These are phyloP conservation scores for Channallabes apus DNA, from an alignment of 2,797 vertebrate species.

Conservation along the genomic window DNA sequence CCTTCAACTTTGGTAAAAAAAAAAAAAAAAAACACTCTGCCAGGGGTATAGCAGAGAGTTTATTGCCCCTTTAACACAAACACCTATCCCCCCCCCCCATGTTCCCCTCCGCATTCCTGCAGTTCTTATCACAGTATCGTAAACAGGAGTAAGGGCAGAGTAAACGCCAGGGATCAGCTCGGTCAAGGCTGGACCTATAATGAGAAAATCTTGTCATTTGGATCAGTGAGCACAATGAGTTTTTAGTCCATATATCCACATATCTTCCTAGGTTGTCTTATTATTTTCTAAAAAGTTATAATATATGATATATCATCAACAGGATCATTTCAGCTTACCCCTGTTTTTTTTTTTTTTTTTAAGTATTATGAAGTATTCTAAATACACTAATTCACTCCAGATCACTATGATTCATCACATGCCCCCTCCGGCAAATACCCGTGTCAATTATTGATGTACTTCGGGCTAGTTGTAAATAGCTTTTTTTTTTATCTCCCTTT, in stretches of 20 bases:
- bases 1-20: slow-evolving; percentile 50
- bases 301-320: not conserved
- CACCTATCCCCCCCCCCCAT: slow-evolving; percentile 21
- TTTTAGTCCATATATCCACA: not conserved
- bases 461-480: slow-evolving; percentile 12
- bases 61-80: slow-evolving; percentile 61
- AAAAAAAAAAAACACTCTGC: not conserved
- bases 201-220: slow-evolving; percentile 48
- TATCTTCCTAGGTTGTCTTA: not conserved
- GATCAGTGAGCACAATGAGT: slow-evolving; percentile 21
- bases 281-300: not conserved
- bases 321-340: not conserved
- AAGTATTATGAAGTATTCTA: not conserved
- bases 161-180: slow-evolving; percentile 48
- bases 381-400: slow-evolving; percentile 36
- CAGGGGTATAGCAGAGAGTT: slow-evolving; percentile 37
- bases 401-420: slow-evolving; percentile 37
- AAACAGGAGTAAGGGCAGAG: slow-evolving; percentile 62
- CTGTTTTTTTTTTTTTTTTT: not conserved
- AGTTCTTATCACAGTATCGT: slow-evolving; percentile 67
- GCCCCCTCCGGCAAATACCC: slow-evolving; percentile 31
- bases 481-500: slow-evolving; percentile 20
- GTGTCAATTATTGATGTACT: slow-evolving; percentile 24
- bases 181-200: slow-evolving; percentile 60
- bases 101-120: slow-evolving; percentile 55